Evolutionary conservation across 1,140 invertebrate genomes (phyloP).

Genomic region (Drosophila tani): DNA sequence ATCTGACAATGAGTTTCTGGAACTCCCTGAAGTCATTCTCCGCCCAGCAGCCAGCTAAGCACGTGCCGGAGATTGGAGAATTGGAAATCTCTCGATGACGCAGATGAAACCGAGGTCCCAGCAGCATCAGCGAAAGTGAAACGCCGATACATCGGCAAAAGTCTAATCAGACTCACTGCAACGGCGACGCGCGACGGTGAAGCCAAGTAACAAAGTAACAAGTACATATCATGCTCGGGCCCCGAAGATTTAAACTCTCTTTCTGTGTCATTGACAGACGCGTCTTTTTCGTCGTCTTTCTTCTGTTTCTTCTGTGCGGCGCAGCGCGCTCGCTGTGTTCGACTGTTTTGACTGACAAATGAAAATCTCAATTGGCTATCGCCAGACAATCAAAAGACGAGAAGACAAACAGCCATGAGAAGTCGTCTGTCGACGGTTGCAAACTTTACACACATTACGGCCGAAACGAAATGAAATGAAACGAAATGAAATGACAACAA

Average conservation of each 20-base stretch:
- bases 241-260: constrained; percentile 66
- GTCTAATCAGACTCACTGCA: constrained; percentile 75
- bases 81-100: constrained; percentile 49
- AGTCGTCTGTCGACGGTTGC: constrained; percentile 62
- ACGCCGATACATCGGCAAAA: constrained; percentile 72
- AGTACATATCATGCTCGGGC: constrained; percentile 73
- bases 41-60: constrained; percentile 12
- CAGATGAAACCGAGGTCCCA: constrained; percentile 52
- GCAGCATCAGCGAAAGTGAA: constrained; percentile 71
- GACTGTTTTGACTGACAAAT: constrained; percentile 77
- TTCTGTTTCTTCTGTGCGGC: constrained; percentile 35
- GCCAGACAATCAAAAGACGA: constrained; percentile 77
- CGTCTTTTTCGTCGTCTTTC: constrained; percentile 45
- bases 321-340: constrained; percentile 16
- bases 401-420: constrained; percentile 60
- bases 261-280: constrained; percentile 81
- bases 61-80: constrained; percentile 52
- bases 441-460: constrained; percentile 81
- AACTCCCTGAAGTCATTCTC: constrained; percentile 7
- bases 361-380: constrained; percentile 83
- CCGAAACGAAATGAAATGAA: constrained; percentile 39
- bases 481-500: constrained; percentile 63
- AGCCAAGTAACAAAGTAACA: constrained; percentile 53
- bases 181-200: constrained; percentile 11
- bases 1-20: constrained; percentile 15